Evolutionary conservation across 2,888 invertebrate genomes (phyloP), one percentile per base, ranked within the genome.

Genomic region (Agrotis ipsilon): DNA sequence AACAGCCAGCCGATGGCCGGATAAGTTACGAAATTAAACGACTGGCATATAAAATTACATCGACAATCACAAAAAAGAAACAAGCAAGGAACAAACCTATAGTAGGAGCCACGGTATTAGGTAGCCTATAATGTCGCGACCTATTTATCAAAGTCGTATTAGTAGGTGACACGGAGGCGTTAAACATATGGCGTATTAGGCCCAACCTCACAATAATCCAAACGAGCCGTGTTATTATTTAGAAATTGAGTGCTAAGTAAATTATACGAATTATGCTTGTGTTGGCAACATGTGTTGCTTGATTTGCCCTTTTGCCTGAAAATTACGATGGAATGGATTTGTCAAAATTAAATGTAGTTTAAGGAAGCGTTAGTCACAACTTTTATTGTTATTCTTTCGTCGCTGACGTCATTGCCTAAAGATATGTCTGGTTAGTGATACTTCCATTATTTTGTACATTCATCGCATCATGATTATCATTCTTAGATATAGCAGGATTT

Each of bases 101-200:
- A 57, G 74, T 86, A 77, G 7, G 27, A 24, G 19, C 13, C 14
- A 52, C 19, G 19, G 67, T 84, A 88, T 88, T 88, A 89, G 91
- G 84, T 90, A 86, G 84, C 85, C 82, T 90, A 88, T 91, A 90
- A 89, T 90, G 87, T 83, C 84, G 83, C 88, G 88, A 89, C 91
- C 94, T 94, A 94, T 94, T 94, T 93, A 93, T 94, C 93, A 94
- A 92, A 92, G 87, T 92, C 90, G 90, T 92, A 94, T 94, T 94
- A 94, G 92, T 90, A 91, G 92, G 91, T 94, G 94, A 94, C 93
- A 93, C 88, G 88, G 89, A 90, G 88, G 90, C 88, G 90, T 90
- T 86, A 92, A 93, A 92, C 95, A 95, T 92, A 93, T 94, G 95
- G 92, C 89, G 86, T 90, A 90, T 88, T 90, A 90, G 87, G 86